These are phyloP conservation scores for Axea sp. DNA, from an alignment of 2,888 invertebrate genomes.

Conservation along the genomic window DNA sequence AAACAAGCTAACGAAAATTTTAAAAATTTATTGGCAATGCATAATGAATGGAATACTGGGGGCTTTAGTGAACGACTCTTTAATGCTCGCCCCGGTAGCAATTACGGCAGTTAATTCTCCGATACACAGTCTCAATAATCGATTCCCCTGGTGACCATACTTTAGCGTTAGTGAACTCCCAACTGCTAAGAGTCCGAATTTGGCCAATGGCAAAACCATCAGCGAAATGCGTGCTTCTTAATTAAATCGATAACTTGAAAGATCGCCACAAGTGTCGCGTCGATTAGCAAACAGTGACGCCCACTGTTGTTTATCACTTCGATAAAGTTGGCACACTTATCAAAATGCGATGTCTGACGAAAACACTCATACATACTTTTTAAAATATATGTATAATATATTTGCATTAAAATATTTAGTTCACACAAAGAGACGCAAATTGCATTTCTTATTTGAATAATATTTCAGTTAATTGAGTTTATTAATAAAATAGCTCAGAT, in stretches of 20 bases:
- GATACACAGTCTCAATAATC: conserved; percentile 55
- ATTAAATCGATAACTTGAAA: conserved; percentile 67
- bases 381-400: no score
- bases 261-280: conserved; percentile 50
- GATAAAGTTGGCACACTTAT: conserved; percentile 28
- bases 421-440: no score
- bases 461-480: no score
- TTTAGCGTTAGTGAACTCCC: conserved; percentile 52
- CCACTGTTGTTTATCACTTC: conserved; percentile 49
- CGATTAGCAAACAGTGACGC: conserved; percentile 60
- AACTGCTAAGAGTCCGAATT: conserved; percentile 59
- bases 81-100: conserved; percentile 54
- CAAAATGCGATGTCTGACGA: no score
- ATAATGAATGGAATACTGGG: not conserved
- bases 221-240: conserved; percentile 59
- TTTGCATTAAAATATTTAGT: no score
- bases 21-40: conserved; percentile 16
- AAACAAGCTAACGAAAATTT: conserved; percentile 7
- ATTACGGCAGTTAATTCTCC: conserved; percentile 58
- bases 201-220: conserved; percentile 32
- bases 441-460: no score
- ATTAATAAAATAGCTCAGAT: no score
- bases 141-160: conserved; percentile 53
- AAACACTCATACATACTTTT: no score
- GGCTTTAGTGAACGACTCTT: conserved; percentile 33